A percentile compares a stretch with the other conserved stretches of the same genome.
Conservation (phyloP, 2,888 invertebrate genomes). For the Dasypolia templi region DNA sequence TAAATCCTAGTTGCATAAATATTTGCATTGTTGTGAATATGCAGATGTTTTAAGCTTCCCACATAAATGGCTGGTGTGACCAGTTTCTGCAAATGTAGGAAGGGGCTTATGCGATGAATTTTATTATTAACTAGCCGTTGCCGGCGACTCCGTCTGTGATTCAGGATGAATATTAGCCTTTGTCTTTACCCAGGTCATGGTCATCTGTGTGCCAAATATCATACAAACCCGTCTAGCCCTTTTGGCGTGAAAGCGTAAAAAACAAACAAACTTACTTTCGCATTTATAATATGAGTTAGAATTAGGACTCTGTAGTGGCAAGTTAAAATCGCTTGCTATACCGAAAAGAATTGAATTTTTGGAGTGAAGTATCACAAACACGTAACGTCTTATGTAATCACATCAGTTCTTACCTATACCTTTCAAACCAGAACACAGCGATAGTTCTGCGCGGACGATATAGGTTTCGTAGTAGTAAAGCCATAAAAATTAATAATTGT, state of each 20-base stretch:
- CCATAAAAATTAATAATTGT: neutral
- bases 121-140: slow-evolving; percentile 5
- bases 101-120: slow-evolving; percentile 10
- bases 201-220: too few species aligned
- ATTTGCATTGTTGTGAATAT: slow-evolving; percentile 58
- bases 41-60: slow-evolving; percentile 45
- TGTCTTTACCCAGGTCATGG: too few species aligned
- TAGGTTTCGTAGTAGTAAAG: neutral
- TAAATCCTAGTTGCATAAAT: slow-evolving; percentile 56
- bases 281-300: too few species aligned
- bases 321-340: neutral
- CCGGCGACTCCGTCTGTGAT: too few species aligned
- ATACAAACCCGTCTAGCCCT: too few species aligned
- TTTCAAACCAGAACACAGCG: too few species aligned
- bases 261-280: too few species aligned
- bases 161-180: too few species aligned
- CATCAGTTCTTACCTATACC: too few species aligned
- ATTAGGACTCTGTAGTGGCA: neutral
- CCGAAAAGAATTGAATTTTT: too few species aligned
- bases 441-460: neutral
- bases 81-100: slow-evolving; percentile 18
- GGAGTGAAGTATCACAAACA: neutral
- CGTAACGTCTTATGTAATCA: too few species aligned
- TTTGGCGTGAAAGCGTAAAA: too few species aligned
- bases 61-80: slow-evolving; percentile 15